These are phyloP conservation scores for Girardinichthys multiradiatus DNA, from an alignment of 2,113 vertebrate genomes.

Conservation along the genomic window DNA sequence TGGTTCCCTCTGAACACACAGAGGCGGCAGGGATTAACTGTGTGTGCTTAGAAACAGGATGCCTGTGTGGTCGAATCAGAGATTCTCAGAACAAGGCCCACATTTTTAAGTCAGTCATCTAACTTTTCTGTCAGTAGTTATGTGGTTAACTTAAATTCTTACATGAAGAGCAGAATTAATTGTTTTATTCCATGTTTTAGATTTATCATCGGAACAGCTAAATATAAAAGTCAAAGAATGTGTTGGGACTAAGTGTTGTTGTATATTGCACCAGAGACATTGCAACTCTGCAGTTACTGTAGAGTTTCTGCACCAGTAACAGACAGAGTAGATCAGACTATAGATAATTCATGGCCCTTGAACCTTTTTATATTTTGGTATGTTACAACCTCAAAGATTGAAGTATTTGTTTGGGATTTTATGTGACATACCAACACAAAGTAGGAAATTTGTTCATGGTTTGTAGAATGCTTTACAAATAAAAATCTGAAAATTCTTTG, in stretches of 20 bases:
- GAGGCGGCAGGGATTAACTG: neutral
- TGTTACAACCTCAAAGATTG: no score
- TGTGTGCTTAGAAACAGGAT: neutral
- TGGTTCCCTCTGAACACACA: neutral
- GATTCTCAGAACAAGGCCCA: neutral
- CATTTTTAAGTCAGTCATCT: neutral
- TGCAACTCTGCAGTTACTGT: neutral
- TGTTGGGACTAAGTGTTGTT: neutral
- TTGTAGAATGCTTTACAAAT: no score
- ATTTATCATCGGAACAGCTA: neutral
- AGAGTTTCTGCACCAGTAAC: neutral
- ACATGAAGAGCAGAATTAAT: neutral
- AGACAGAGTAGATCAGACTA: no score
- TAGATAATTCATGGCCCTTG: no score
- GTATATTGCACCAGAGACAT: neutral
- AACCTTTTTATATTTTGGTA: no score
- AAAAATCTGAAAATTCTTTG: no score
- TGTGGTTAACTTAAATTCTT: neutral
- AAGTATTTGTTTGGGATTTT: no score
- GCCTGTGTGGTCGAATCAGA: neutral
- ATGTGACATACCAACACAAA: no score
- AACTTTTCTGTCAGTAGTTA: neutral
- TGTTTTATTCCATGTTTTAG: neutral
- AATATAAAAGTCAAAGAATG: neutral
- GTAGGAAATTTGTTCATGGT: no score